Percentiles rank a stretch among this genome's conserved stretches.
Conservation (phyloP, 2,797 vertebrate species). For the Trachops cirrhosus region DNA sequence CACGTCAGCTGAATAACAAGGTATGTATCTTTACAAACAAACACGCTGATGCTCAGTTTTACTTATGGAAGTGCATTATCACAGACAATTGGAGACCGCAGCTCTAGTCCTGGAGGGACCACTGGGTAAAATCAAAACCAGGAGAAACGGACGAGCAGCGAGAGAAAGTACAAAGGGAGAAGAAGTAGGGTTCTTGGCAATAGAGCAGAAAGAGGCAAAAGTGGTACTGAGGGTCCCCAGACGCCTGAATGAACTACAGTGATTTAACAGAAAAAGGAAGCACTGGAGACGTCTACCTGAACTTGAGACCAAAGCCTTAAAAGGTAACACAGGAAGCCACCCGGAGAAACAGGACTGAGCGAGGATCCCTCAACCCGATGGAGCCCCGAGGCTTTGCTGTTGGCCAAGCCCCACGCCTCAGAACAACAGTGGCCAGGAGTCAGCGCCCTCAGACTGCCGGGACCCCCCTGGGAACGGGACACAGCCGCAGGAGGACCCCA, state of each 20-base stretch:
- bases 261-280: not conserved
- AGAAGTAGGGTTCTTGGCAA: not conserved
- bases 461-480: not conserved
- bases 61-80: not conserved
- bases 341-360: not conserved
- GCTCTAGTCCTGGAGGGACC: not conserved
- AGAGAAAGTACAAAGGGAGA: not conserved
- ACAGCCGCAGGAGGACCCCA: no score
- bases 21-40: not conserved
- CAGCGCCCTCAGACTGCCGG: not conserved
- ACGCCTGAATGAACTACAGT: not conserved
- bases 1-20: not conserved
- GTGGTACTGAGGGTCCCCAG: not conserved
- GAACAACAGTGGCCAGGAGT: not conserved
- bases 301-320: not conserved
- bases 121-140: not conserved
- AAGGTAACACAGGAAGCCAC: not conserved
- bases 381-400: not conserved
- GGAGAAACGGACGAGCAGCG: fast-evolving
- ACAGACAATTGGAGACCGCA: not conserved
- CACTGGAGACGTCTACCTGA: not conserved
- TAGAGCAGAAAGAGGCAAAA: not conserved
- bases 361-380: not conserved
- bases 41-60: not conserved
- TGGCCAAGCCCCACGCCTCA: not conserved